Evolutionary conservation across 2,113 vertebrate species (phyloP).

Genomic region (Toxotes chatareus): DNA sequence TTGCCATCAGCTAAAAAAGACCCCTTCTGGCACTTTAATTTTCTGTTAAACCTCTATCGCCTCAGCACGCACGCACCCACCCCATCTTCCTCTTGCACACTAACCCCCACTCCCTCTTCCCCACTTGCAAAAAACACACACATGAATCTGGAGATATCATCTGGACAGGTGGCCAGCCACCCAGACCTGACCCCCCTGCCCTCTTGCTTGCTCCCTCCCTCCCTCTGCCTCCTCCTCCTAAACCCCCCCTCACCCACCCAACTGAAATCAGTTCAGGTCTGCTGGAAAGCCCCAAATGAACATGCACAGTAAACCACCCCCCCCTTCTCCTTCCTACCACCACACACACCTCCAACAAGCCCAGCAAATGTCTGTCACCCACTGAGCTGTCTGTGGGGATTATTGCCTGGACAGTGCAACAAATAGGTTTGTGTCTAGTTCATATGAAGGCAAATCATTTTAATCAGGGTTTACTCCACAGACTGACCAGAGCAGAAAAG

Average conservation of each 20-base stretch:
- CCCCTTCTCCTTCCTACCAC: slow-evolving; percentile 11
- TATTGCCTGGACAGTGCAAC: slow-evolving; percentile 58
- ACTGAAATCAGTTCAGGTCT: slow-evolving; percentile 78
- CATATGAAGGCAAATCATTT: slow-evolving; percentile 48
- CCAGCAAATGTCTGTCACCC: slow-evolving; percentile 79
- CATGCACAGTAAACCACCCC: slow-evolving; percentile 55
- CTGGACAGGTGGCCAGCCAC: slow-evolving; percentile 86
- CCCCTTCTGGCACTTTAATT: slow-evolving; percentile 80
- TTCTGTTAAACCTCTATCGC: slow-evolving; percentile 61
- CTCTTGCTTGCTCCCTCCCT: slow-evolving; percentile 60
- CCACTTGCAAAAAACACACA: slow-evolving; percentile 42
- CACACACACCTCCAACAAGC: slow-evolving; percentile 62
- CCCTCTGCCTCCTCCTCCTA: background rate
- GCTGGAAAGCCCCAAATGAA: slow-evolving; percentile 82
- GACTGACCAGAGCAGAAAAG: background rate
- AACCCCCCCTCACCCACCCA: slow-evolving; percentile 20
- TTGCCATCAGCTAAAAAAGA: slow-evolving; percentile 63
- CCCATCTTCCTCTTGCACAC: slow-evolving; percentile 25
- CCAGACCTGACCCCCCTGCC: slow-evolving; percentile 81
- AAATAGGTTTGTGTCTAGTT: slow-evolving; percentile 48
- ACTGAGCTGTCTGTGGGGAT: slow-evolving; percentile 80
- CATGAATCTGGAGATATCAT: slow-evolving; percentile 78
- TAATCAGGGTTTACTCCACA: slow-evolving; percentile 31
- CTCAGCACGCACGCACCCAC: slow-evolving; percentile 4
- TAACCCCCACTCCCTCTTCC: slow-evolving; percentile 24